Base-by-base conservation (phyloP, 1,140 invertebrate species). In the Brachystomella parvula region DNA sequence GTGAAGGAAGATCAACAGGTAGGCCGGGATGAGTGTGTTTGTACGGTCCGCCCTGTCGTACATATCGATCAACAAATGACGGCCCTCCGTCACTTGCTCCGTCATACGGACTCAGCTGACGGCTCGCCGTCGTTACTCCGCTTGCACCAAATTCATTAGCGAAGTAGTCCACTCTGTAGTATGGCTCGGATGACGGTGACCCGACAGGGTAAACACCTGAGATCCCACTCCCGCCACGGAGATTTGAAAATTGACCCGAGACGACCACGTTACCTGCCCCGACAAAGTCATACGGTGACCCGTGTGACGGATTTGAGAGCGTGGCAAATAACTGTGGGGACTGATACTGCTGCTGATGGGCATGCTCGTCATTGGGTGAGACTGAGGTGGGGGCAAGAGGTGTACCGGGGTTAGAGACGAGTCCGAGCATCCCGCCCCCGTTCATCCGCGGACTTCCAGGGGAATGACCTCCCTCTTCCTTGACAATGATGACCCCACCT, bases 1-100 rank as follows among this genome's bases (percentile, higher is more conserved):
- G 91, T 65, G 90, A 93, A 0, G 91, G 91, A 71, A 95, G 82
- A 79, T 95, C 92, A 71, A 94, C 89, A 73, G 87, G 86, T 35
- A 69, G 63, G 2, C 60, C 66, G 28, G 21, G 39, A 29, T 64
- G 32, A 31, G 77, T 81, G 65, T 76, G 77, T 73, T 82, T 80
- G 75, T 82, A 81, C n/a, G 74, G 71, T 61, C 76, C 76, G 64
- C 74, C 74, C 26, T 75, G 76, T 68, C 81, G 82, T 3, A 82
- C 76, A 9, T 85, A 85, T 9, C 83, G 77, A 75, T 86, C 81
- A 66, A 81, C 78, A 65, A 81, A 83, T 32, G 80, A 81, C 19
- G 81, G 77, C 15, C 72, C 66, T 21, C 67, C 68, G n/a, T 79
- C 76, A 26, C 77, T 76, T 69, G 76, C 0, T 76, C 60, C 47